phyloP scores from a whole-genome alignment of 1,140 invertebrate species.

The Drosophila repletoides region DNA sequence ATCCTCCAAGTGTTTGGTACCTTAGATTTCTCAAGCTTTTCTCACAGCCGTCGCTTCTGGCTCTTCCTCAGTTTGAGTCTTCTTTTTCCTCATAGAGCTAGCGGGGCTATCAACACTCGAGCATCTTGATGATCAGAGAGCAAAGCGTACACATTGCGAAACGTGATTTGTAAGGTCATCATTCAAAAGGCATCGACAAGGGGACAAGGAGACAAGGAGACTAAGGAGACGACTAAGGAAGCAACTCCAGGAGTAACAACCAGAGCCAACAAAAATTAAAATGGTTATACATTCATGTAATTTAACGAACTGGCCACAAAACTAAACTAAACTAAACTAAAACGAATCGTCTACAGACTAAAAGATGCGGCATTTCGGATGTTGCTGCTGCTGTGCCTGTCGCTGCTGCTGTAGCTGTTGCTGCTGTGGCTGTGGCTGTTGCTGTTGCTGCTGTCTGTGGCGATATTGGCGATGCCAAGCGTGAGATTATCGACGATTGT shows the following conservation, averaged over 20 bases:
- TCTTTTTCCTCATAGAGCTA: slow-evolving; percentile 51
- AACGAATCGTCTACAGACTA: slow-evolving; percentile 32
- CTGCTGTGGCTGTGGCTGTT: slow-evolving; percentile 12
- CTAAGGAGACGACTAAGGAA: slow-evolving; percentile 5
- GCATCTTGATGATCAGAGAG: slow-evolving; percentile 74
- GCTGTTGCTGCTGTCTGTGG: slow-evolving; percentile 46
- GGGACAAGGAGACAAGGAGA: slow-evolving; percentile 1
- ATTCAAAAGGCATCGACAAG: slow-evolving; percentile 70
- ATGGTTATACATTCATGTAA: slow-evolving; percentile 81
- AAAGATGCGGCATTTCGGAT: slow-evolving; percentile 20
- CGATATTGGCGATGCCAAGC: slow-evolving; percentile 78
- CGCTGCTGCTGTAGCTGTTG: slow-evolving; percentile 3
- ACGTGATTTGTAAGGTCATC: slow-evolving; percentile 81
- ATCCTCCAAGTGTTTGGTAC: too few relatives aligned
- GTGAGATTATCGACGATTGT: slow-evolving; percentile 80
- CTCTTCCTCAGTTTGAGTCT: neutral
- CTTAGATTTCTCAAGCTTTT: slow-evolving; percentile 9
- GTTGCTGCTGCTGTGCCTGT: slow-evolving; percentile 5
- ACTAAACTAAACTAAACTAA: slow-evolving; percentile 65
- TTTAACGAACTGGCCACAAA: slow-evolving; percentile 69
- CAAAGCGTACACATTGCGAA: slow-evolving; percentile 55
- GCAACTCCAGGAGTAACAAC: slow-evolving; percentile 36
- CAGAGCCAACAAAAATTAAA: slow-evolving; percentile 66
- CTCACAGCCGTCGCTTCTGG: slow-evolving; percentile 11
- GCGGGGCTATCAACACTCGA: slow-evolving; percentile 51